phyloP scores from a whole-genome alignment of 1,140 invertebrate species.

The Tetramorium parvispinum region DNA sequence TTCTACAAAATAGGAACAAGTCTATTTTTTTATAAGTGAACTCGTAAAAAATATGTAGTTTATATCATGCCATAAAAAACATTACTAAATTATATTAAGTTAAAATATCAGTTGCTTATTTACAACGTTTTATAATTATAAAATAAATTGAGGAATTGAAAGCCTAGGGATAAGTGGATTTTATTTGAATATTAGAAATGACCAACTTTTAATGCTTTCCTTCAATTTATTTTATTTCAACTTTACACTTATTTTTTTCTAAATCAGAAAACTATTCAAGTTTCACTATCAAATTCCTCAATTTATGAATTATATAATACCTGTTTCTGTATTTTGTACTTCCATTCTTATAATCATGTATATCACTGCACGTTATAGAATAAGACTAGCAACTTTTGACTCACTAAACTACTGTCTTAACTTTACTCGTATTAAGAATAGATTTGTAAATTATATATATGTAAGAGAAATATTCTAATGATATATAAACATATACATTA shows the following conservation, averaged over 20 bases:
- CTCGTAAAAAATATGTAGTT: slow-evolving; percentile 6
- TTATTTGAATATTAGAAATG: neutral
- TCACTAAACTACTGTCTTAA: neutral
- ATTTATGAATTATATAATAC: slow-evolving; percentile 1
- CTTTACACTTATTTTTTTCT: neutral
- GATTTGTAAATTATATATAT: neutral
- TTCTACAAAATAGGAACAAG: slow-evolving; percentile 39
- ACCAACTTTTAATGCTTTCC: neutral
- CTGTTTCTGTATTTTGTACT: neutral
- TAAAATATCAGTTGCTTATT: slow-evolving; percentile 7
- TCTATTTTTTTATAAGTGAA: slow-evolving; percentile 24
- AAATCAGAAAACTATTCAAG: neutral
- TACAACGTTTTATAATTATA: neutral
- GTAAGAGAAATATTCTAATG: neutral
- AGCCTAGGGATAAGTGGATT: neutral
- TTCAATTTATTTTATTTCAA: neutral
- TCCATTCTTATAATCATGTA: neutral
- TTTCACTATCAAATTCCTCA: slow-evolving; percentile 7
- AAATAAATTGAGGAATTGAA: slow-evolving; percentile 29
- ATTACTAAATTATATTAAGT: neutral
- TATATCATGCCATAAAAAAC: slow-evolving; percentile 21
- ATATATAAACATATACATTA: neutral
- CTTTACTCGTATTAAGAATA: too few species aligned
- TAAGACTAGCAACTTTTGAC: slow-evolving; percentile 27
- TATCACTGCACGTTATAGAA: neutral